Evolutionary conservation across 2,888 invertebrate species (phyloP).

Genomic region (Heteropelma amictum): DNA sequence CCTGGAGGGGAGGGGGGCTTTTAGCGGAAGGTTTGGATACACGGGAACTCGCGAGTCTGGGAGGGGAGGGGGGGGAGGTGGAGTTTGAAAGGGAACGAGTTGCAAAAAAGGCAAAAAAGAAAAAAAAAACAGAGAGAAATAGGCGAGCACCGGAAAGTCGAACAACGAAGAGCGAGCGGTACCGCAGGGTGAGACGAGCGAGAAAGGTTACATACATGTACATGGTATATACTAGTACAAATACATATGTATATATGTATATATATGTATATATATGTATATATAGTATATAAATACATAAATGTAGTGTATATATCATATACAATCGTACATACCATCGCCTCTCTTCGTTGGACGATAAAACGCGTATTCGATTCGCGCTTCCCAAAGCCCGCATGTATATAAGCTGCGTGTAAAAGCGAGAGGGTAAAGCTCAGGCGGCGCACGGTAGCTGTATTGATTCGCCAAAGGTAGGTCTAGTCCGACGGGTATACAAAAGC

Average conservation of each 20-base stretch:
- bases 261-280: neutral
- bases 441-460: constrained; percentile 76
- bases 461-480: constrained; percentile 71
- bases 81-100: constrained; percentile 23
- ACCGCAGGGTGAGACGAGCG: constrained; percentile 26
- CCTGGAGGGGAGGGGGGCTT: constrained; percentile 44
- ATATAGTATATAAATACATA: too few species aligned
- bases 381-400: constrained; percentile 48
- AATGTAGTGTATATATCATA: too few species aligned
- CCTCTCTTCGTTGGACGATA: neutral
- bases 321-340: too few species aligned
- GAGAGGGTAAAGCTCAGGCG: constrained; percentile 68
- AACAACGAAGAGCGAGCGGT: constrained; percentile 18
- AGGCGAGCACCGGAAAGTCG: constrained; percentile 12
- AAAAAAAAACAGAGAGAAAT: constrained; percentile 50
- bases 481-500: constrained; percentile 48
- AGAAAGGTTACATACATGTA: constrained; percentile 29
- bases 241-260: neutral
- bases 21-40: constrained; percentile 30
- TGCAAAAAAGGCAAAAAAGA: constrained; percentile 7
- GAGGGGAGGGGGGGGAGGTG: neutral
- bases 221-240: neutral
- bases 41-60: constrained; percentile 26
- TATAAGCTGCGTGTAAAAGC: constrained; percentile 48
- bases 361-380: constrained; percentile 61